A percentile compares a stretch with the other conserved stretches of the same genome.
phyloP scores from a whole-genome alignment of 2,113 vertebrate species.

The Cyanoderma ruficeps region DNA sequence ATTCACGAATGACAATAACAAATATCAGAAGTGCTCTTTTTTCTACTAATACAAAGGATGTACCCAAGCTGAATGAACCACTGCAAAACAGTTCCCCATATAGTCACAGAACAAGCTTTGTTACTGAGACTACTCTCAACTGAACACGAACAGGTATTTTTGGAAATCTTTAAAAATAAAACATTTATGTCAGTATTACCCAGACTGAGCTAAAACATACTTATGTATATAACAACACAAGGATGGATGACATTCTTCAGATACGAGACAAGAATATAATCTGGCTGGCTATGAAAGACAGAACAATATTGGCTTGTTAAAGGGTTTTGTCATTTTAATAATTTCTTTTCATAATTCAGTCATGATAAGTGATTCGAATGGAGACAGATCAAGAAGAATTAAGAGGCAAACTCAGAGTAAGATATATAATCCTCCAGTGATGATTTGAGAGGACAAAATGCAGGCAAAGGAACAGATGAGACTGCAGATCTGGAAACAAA shows the following conservation, averaged over 20 bases:
- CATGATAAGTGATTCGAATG: background rate
- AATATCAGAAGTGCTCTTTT: background rate
- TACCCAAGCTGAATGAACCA: background rate
- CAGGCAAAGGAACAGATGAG: background rate
- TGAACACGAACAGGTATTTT: background rate
- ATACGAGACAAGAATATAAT: background rate
- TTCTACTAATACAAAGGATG: background rate
- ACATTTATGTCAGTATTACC: background rate
- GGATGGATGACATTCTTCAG: background rate
- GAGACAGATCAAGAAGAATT: background rate
- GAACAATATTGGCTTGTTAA: background rate
- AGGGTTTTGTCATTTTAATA: background rate
- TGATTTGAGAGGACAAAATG: background rate
- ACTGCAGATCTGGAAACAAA: constrained; percentile 10
- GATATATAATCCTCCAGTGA: background rate
- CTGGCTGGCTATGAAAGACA: background rate
- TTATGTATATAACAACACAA: background rate
- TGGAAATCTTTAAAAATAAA: background rate
- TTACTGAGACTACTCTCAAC: background rate
- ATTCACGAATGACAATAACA: background rate
- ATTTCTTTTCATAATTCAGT: background rate
- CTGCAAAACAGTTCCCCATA: background rate
- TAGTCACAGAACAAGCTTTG: background rate
- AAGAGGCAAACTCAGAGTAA: background rate
- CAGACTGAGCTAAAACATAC: background rate